Evolutionary conservation across 2,113 vertebrate genomes (phyloP), one percentile per base, ranked within the genome.

Genomic region (Cavia porcellus): DNA sequence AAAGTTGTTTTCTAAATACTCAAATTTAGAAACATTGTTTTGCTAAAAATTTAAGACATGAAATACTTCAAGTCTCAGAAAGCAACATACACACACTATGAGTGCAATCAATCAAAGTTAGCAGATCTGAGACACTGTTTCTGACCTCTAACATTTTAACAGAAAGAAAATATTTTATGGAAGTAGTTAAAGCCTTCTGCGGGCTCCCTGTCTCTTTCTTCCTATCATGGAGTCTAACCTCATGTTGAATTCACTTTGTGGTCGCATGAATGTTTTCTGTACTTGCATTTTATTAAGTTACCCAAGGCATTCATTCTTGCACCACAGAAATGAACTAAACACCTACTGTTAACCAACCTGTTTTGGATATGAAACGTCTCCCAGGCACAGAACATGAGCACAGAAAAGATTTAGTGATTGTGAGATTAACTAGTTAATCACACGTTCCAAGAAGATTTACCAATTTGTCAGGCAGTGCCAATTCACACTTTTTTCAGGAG

Each of bases 1-100:
- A 72, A 77, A 75, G 17, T 68, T 62, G 8, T 77, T 75, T 91
- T 93, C 22, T 62, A 38, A 66, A 86, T 64, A 72, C 30, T 57
- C 25, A 96, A 93, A 86, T 91, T 79, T 77, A 77, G 64, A 75
- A 86, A 88, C 2, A 52, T 82, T 70, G 62, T 57, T 94, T 92
- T 82, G 85, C 64, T 88, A 94, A 92, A 91, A 45, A 15, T 88
- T 64, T 87, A 52, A 95, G 87, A 72, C 74, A 62, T 42, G 28
- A 94, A 89, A 57, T 82, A 77, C 52, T 93, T 59, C 28, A 93
- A 77, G 74, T 82, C n/a, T 92, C 30, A 64, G 70, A 57, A 90
- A 90, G n/a, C 17, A 62, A 30, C 38, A 82, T 15, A 93, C 6
- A 82, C 12, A 68, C 2, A 62, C 15, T 25, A 72, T 87, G 19